A percentile compares a stretch with the other conserved stretches of the same genome.
These are phyloP conservation scores for Cheilosia soror DNA, from an alignment of 2,888 invertebrate species.

Conservation along the genomic window DNA sequence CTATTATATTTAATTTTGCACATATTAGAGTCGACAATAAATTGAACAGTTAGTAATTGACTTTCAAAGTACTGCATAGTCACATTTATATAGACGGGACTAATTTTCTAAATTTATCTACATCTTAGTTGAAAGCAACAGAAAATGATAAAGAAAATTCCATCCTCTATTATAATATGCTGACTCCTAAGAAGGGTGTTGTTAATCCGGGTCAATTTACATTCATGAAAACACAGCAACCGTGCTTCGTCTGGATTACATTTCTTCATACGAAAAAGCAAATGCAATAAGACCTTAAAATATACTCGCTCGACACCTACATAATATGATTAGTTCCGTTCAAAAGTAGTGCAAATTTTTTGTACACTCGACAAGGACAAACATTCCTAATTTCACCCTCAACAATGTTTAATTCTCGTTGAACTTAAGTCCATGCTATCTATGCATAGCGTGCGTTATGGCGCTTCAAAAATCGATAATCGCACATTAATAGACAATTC, in stretches of 20 bases:
- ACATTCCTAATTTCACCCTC: conserved; percentile 29
- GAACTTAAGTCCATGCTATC: conserved; percentile 16
- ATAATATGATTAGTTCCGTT: conserved; percentile 42
- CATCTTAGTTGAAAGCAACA: no score
- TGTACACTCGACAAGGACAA: conserved; percentile 29
- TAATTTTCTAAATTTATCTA: no score
- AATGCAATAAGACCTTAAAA: conserved; percentile 4
- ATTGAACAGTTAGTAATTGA: no score
- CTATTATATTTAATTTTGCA: no score
- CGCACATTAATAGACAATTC: conserved; percentile 1
- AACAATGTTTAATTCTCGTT: conserved; percentile 22
- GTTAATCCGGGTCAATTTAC: no score
- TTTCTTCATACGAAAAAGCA: not conserved
- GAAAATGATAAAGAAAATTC: no score
- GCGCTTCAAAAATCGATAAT: conserved; percentile 69
- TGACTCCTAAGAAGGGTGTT: no score
- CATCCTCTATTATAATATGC: no score
- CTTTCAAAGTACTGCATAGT: no score
- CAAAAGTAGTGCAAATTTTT: conserved; percentile 13
- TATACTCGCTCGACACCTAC: not conserved
- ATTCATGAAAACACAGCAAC: not conserved
- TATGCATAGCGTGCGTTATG: conserved; percentile 28
- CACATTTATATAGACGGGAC: no score
- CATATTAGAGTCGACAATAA: no score
- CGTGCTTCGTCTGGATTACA: not conserved